These are phyloP conservation scores for Heteronetta atricapilla DNA, from an alignment of 2,113 vertebrate species.

Conservation along the genomic window DNA sequence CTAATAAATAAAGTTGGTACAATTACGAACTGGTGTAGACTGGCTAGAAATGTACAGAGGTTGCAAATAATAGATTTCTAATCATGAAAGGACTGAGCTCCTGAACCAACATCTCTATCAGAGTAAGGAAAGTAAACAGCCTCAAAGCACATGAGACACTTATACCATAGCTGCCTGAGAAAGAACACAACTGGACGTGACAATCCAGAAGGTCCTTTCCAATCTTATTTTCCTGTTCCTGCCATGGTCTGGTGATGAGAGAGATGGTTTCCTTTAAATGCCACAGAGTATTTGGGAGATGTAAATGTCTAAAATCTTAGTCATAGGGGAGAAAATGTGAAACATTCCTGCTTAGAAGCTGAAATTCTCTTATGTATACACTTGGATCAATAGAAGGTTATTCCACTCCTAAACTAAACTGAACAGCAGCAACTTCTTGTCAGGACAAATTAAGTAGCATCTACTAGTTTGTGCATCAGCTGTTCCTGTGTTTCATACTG, in stretches of 20 bases:
- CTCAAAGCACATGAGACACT: not conserved
- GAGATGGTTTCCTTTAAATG: not conserved
- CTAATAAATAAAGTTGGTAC: not conserved
- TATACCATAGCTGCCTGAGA: not conserved
- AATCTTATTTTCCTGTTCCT: not conserved
- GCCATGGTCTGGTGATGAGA: not conserved
- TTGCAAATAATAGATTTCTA: not conserved
- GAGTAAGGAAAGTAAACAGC: not conserved
- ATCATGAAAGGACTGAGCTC: not conserved
- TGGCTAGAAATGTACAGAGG: not conserved
- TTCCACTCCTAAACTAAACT: constrained; percentile 28
- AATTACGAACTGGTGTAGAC: not conserved
- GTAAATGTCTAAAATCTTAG: not conserved
- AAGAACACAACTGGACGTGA: not conserved
- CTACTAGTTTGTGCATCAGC: not conserved
- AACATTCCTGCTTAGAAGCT: not conserved
- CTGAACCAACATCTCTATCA: not conserved
- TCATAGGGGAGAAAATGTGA: not conserved
- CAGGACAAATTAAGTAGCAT: constrained; percentile 42
- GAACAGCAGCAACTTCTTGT: constrained; percentile 16
- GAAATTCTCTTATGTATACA: not conserved
- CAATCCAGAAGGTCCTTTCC: not conserved
- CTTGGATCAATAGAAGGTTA: not conserved
- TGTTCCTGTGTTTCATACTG: not conserved
- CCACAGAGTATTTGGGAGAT: not conserved